Base-by-base conservation (phyloP, 2,113 vertebrate genomes). In the Actenoides lindsayi region DNA sequence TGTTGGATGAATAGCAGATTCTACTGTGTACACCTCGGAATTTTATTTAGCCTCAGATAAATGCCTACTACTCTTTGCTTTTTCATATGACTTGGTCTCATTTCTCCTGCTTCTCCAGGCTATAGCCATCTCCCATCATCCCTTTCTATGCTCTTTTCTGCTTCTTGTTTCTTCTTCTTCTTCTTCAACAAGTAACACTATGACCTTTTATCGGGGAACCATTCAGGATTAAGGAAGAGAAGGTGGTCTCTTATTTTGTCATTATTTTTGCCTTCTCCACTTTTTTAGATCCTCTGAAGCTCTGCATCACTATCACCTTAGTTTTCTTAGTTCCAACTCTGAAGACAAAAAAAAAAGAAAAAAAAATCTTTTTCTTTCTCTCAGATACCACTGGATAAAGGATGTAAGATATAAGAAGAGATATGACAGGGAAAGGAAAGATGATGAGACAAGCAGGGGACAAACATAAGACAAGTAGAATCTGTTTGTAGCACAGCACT, bases 81-180 rank as follows among this genome's bases (percentile, higher is more conserved):
- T 90, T 84, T 82, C 64, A 57, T 84, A 24, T 28, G 42, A 37
- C 21, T 71, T 82, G 33, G 28, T 84, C 50, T 74, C 30, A 54
- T 84, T 93, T 92, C 68, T 77, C 35, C 28, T 56, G 15, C 64
- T 90, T 94, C 56, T 87, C 17, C 46, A 90, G 37, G 13, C 25
- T 94, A 19, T 44, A 70, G 60, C 35, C 59, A 28, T 76, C 41
- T 57, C 37, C 16, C 17, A 35, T 16, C 24, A 82, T 28, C 6
- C 7, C 16, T 37, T 79, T 67, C n/a, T 68, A 50, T 69, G 35
- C 4, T 30, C 10, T 73, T 46, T 46, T 46, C 41, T 41, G 41
- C 41, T 41, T 41, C 11, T 41, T 41, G 10, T 41, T 41, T 41
- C n/a, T 37, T 37, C 41, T 41, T 41, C 44, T 46, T 46, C 44